Evolutionary conservation across 1,140 invertebrate species (phyloP).

Genomic region (Littorina saxatilis): DNA sequence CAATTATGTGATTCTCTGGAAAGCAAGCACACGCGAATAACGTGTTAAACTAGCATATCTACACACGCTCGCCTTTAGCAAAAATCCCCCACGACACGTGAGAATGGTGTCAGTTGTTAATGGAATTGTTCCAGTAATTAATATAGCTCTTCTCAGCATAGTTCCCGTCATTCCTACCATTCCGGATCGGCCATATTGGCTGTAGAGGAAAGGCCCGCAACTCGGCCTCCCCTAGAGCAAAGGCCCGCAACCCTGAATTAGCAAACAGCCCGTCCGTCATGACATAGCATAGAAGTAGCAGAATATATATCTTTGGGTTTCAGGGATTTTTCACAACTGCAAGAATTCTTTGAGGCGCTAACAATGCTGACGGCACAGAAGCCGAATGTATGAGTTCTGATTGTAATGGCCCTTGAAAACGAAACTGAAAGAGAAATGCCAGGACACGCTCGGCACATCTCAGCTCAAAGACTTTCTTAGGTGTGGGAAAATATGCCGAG

Average conservation of each 20-base stretch:
- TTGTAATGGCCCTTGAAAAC: slow-evolving; percentile 14
- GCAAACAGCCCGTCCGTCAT: too few species aligned
- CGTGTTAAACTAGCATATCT: too few species aligned
- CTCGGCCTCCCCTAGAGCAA: neutral
- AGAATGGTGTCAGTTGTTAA: too few species aligned
- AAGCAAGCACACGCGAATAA: too few species aligned
- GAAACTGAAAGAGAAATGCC: neutral
- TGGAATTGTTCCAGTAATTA: neutral
- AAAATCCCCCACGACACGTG: too few species aligned
- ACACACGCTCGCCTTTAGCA: too few species aligned
- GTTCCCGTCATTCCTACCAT: neutral
- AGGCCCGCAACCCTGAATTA: too few species aligned
- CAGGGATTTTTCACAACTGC: neutral
- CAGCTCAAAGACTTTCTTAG: neutral
- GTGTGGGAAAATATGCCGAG: neutral
- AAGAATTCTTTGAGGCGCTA: slow-evolving; percentile 10
- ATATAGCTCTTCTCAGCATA: neutral
- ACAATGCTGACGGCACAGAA: neutral
- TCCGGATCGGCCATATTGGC: neutral
- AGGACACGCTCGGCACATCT: too few species aligned
- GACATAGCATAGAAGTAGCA: too few species aligned
- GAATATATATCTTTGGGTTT: too few species aligned
- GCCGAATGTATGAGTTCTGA: neutral
- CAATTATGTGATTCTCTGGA: too few species aligned
- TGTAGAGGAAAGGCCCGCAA: neutral